Evolutionary conservation across 2,888 invertebrate species (phyloP), one percentile per base, ranked within the genome.

Genomic region (Melieria picta): DNA sequence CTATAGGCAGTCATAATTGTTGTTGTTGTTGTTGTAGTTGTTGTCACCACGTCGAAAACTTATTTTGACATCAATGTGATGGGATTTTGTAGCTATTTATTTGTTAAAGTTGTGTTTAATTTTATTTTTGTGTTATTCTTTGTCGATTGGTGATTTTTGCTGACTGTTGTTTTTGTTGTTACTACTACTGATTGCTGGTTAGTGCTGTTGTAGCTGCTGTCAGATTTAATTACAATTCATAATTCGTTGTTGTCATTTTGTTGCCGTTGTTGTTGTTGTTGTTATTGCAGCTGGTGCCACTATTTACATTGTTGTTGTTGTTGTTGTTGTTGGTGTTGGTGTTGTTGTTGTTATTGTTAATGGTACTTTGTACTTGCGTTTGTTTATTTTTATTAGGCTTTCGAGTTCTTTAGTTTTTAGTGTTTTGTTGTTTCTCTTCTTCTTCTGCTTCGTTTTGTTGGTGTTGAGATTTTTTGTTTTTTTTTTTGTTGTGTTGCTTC

Each of bases 141-240:
- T 30, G 30, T 3, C 30, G 30, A 30, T 30, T 30, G 30, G 30
- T 68, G 10, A 43, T 56, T 11, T 16, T 30, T 65, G 65, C 11
- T 50, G 50, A 65, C 46, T 57, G 65, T 65, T 47, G 50, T 7
- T 65, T 65, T 47, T 65, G 48, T 16, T 56, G 50, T 7, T 65
- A 56, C 42, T 65, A 42, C n/a, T 56, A 11, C 30, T 56, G 56
- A 56, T 65, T 65, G 46, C 46, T 30, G 56, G 43, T 30, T 30
- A 30, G 30, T 30, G 30, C 56, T 30, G 56, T 65, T 56, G 43
- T 60, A 43, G 60, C 50, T 30, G 10, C 50, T 50, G 65, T 57
- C 69, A 52, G 50, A 30, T 62, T 66, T 58, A 58, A 69, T 72
- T 72, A 66, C 42, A 56, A 42, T 13, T 9, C 11, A 52, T n/a